Base-by-base conservation (phyloP, 2,797 vertebrate species). In the Acipenser transmontanus region DNA sequence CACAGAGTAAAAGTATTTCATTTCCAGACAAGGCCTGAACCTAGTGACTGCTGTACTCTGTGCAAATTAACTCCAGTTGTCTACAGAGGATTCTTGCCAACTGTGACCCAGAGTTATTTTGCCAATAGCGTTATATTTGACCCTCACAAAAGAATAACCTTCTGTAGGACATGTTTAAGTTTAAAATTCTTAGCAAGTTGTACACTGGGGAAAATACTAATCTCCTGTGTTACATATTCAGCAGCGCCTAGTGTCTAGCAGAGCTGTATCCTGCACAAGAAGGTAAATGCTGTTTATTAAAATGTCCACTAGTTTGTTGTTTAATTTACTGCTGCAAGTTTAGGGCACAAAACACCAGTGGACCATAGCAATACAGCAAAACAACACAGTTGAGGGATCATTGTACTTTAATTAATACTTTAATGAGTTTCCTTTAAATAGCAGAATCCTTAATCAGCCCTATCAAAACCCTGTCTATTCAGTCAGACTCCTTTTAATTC, bases 391-490 rank as follows among this genome's bases (percentile, higher is more conserved):
- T 85, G 86, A 84, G 84, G 84, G 77, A 77, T 88, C 82, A 83
- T 85, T 89, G 85, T 89, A 78, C 81, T 81, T 81, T 91, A 91
- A 91, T 93, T 89, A 91, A 91, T 89, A 83, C 80, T 78, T 77
- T 90, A 91, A 92, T 89, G 86, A 91, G 85, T 82, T 91, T 89
- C 84, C 82, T 85, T 76, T 66, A 83, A 87, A 91, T 89, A 90
- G 87, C 85, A 84, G 87, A 88, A 87, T 86, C 84, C 84, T 88
- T 91, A 91, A 92, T 92, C 88, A 89, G 84, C 84, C 82, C 88
- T 87, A 89, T 90, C 88, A 87, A 88, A 88, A 81, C 78, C 81
- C 79, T 81, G 84, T 82, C 85, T 88, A 83, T 74, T 86, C 80
- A 78, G 83, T 86, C 86, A 81, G 82, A 76, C 74, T 81, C 67